phyloP scores from a whole-genome alignment of 2,113 vertebrate species.

The Calonectris borealis region DNA sequence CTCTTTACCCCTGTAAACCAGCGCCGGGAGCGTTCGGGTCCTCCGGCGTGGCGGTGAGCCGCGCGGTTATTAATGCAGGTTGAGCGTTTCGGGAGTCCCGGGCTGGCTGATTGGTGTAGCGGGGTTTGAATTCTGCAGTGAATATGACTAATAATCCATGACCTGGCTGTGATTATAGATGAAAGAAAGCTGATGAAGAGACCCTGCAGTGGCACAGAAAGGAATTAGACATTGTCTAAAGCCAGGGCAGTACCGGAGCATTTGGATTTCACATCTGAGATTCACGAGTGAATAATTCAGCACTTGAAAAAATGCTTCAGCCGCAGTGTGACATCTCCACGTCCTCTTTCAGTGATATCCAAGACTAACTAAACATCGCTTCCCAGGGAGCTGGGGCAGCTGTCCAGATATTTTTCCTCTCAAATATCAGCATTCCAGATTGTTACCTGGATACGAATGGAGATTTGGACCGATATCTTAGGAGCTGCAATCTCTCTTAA shows the following conservation, averaged over 20 bases:
- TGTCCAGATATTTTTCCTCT: constrained; percentile 54
- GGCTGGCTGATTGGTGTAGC: constrained; percentile 13
- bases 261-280: constrained; percentile 62
- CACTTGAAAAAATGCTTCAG: constrained; percentile 36
- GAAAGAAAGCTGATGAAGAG: constrained; percentile 57
- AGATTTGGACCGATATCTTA: constrained; percentile 6
- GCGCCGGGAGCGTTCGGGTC: not conserved
- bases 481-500: not conserved
- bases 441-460: constrained; percentile 50
- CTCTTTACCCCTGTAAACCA: not conserved
- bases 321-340: constrained; percentile 55
- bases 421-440: constrained; percentile 57
- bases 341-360: constrained; percentile 55
- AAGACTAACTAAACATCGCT: constrained; percentile 62
- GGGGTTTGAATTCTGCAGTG: constrained; percentile 25
- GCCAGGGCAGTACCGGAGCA: constrained; percentile 26
- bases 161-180: constrained; percentile 56
- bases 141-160: constrained; percentile 54
- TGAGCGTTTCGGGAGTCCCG: not conserved
- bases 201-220: constrained; percentile 46
- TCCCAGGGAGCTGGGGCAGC: constrained; percentile 61
- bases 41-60: not conserved
- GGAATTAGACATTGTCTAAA: constrained; percentile 64
- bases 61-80: accelerated
- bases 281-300: constrained; percentile 62